phyloP scores from a whole-genome alignment of 2,797 vertebrate species.

The Phyllotis vaccarum region DNA sequence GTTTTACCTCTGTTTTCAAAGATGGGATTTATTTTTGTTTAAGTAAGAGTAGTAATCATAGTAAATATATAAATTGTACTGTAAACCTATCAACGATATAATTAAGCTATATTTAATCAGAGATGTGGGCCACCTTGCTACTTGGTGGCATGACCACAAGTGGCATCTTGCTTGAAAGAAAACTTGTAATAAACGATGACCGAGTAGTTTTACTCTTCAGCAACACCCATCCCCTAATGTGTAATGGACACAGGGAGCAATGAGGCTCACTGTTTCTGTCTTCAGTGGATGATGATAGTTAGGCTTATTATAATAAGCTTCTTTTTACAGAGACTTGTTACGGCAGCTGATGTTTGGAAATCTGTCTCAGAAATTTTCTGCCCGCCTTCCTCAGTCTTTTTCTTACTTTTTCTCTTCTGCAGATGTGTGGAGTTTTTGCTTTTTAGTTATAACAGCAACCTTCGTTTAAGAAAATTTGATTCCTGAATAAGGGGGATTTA shows the following conservation, averaged over 20 bases:
- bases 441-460: background rate
- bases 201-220: slow-evolving; percentile 48
- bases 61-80: slow-evolving; percentile 36
- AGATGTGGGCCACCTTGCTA: background rate
- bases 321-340: background rate
- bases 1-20: slow-evolving; percentile 68
- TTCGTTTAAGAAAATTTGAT: slow-evolving; percentile 46
- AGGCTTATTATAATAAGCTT: slow-evolving; percentile 5
- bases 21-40: slow-evolving; percentile 62
- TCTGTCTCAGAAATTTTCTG: background rate
- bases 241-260: slow-evolving; percentile 46
- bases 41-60: slow-evolving; percentile 27
- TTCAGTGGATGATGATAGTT: background rate
- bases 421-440: background rate
- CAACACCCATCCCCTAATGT: background rate
- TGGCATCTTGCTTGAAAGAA: slow-evolving; percentile 61
- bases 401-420: background rate
- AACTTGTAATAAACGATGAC: slow-evolving; percentile 33
- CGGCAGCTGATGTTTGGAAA: slow-evolving; percentile 37
- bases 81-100: slow-evolving; percentile 16
- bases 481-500: slow-evolving; percentile 25
- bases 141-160: slow-evolving; percentile 18
- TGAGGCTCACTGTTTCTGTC: slow-evolving; percentile 46
- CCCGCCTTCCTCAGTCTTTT: background rate
- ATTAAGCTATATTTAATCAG: slow-evolving; percentile 65